Evolutionary conservation across 2,113 vertebrate genomes (phyloP).

Genomic region (Bubo scandiacus): DNA sequence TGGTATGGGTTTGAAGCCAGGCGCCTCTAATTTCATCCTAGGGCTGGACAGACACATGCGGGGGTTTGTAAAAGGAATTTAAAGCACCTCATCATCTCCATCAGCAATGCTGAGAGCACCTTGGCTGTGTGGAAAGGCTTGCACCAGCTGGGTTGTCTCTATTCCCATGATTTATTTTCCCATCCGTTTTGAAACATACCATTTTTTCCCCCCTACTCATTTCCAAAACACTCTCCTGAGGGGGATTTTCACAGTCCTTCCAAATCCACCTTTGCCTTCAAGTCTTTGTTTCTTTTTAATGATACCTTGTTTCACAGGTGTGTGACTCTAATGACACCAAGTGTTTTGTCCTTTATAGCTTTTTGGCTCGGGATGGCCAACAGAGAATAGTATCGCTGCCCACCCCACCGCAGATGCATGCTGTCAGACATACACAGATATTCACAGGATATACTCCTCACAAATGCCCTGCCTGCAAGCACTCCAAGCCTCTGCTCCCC

Average conservation of each 20-base stretch:
- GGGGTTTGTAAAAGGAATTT: neutral
- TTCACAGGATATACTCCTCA: neutral
- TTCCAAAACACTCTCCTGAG: neutral
- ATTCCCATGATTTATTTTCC: slow-evolving; percentile 1
- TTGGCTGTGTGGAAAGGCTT: neutral
- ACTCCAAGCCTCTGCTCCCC: neutral
- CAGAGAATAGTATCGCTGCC: neutral
- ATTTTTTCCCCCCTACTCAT: neutral
- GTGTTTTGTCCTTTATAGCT: neutral
- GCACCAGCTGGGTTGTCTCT: neutral
- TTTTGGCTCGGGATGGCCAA: neutral
- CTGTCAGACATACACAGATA: neutral
- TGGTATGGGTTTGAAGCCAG: neutral
- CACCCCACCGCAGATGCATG: rapidly evolving
- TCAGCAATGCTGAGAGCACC: neutral
- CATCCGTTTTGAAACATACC: neutral
- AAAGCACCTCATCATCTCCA: neutral
- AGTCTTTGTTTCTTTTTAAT: slow-evolving; percentile 5
- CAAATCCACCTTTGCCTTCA: neutral
- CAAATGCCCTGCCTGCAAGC: neutral
- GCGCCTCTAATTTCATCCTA: neutral
- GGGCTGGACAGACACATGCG: neutral
- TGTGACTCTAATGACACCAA: neutral
- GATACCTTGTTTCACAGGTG: slow-evolving; percentile 33
- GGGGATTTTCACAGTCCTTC: neutral